A percentile compares a stretch with the other conserved stretches of the same genome.
phyloP scores from a whole-genome alignment of 2,113 vertebrate species.

The Ceuthmochares aereus region DNA sequence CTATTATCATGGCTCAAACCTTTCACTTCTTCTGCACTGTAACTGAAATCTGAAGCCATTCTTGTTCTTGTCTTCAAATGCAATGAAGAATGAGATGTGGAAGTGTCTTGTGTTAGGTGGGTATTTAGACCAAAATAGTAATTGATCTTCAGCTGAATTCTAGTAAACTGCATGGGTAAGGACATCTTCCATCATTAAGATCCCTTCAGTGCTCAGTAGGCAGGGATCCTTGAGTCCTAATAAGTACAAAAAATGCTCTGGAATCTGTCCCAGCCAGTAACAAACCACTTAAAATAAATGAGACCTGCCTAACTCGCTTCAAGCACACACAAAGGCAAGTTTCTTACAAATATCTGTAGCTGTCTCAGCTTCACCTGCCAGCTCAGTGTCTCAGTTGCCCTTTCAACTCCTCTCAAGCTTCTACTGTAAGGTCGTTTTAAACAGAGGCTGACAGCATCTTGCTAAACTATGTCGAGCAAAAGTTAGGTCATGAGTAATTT shows the following conservation, averaged over 20 bases:
- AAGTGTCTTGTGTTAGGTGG: neutral
- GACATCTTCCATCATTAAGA: neutral
- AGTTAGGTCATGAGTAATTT: neutral
- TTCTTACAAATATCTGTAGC: neutral
- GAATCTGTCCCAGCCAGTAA: neutral
- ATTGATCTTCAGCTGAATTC: neutral
- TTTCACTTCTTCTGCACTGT: neutral
- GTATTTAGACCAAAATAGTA: neutral
- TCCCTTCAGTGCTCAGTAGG: accelerated
- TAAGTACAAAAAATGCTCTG: neutral
- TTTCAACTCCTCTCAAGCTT: neutral
- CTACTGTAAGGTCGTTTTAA: neutral
- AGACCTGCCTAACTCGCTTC: neutral
- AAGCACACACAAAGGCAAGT: neutral
- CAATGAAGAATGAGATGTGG: neutral
- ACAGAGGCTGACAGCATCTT: neutral
- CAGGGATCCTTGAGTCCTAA: neutral
- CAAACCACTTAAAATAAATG: neutral
- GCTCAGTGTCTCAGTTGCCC: neutral
- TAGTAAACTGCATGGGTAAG: neutral
- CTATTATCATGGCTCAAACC: neutral
- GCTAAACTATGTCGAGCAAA: neutral
- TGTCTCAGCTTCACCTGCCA: neutral
- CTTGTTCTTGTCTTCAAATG: neutral
- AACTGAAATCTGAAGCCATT: neutral